These are phyloP conservation scores for Actias luna DNA, from an alignment of 2,888 invertebrate genomes.

Conservation along the genomic window DNA sequence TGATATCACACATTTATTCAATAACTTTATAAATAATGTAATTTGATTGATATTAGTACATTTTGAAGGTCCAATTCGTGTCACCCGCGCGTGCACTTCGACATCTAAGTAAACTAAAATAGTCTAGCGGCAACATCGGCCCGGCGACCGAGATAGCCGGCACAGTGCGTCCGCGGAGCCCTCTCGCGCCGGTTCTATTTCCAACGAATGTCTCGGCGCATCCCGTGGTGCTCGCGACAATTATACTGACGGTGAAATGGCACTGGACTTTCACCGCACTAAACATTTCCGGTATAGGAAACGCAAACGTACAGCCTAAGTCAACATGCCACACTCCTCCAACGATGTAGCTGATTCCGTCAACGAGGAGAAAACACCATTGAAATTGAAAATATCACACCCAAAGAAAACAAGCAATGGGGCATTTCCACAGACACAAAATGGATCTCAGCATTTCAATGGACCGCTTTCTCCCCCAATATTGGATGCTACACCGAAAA, in stretches of 20 bases:
- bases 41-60: slow-evolving; percentile 37
- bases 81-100: slow-evolving; percentile 74
- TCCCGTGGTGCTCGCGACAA: slow-evolving; percentile 64
- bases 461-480: slow-evolving; percentile 68
- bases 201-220: slow-evolving; percentile 70
- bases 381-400: slow-evolving; percentile 67
- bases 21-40: slow-evolving; percentile 29
- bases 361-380: slow-evolving; percentile 42
- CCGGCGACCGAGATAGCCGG: slow-evolving; percentile 79
- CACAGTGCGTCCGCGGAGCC: slow-evolving; percentile 75
- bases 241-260: slow-evolving; percentile 75
- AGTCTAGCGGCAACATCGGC: slow-evolving; percentile 70
- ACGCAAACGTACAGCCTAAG: slow-evolving; percentile 58
- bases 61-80: slow-evolving; percentile 69
- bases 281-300: slow-evolving; percentile 74
- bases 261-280: slow-evolving; percentile 70
- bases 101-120: slow-evolving; percentile 80
- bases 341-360: slow-evolving; percentile 38
- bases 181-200: slow-evolving; percentile 80
- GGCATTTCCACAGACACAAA: slow-evolving; percentile 37
- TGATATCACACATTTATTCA: not conserved
- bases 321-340: slow-evolving; percentile 62
- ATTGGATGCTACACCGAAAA: slow-evolving; percentile 66
- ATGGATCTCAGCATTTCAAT: slow-evolving; percentile 57
- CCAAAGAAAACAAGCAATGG: slow-evolving; percentile 45